Conservation (phyloP, 2,797 vertebrate species). For the Rhabdomys pumilio region DNA sequence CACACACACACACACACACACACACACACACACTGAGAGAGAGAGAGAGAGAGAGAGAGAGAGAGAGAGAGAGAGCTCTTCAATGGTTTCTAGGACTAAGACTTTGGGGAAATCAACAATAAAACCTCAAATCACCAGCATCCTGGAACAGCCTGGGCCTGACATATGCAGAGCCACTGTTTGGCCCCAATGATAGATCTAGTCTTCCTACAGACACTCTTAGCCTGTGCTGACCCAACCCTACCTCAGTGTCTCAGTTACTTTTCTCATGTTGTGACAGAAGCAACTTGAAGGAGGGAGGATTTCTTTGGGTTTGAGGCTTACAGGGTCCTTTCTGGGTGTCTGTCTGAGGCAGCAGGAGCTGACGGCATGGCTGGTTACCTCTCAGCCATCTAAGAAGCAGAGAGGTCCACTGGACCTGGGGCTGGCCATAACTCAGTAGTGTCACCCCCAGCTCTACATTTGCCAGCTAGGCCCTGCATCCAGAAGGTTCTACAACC, state of each 20-base stretch:
- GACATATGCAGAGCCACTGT: rapidly evolving
- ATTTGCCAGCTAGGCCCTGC: background rate
- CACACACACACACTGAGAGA: background rate
- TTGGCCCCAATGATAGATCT: background rate
- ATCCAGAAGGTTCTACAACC: background rate
- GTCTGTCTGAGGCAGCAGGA: background rate
- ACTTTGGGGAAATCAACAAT: background rate
- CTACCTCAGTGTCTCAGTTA: too few species aligned
- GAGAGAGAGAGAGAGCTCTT: background rate
- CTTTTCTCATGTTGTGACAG: background rate
- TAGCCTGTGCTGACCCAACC: background rate
- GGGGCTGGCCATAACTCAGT: background rate
- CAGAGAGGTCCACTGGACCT: background rate
- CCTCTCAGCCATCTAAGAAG: background rate
- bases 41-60: background rate
- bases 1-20: background rate
- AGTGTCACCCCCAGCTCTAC: background rate
- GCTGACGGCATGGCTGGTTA: background rate
- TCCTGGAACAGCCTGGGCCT: background rate
- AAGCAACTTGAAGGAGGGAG: background rate
- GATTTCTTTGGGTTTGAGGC: background rate
- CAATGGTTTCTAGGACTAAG: background rate
- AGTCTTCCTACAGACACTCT: background rate
- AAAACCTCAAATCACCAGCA: background rate
- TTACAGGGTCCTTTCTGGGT: background rate